Conservation (phyloP, 2,113 vertebrate genomes). For the Uria lomvia region DNA sequence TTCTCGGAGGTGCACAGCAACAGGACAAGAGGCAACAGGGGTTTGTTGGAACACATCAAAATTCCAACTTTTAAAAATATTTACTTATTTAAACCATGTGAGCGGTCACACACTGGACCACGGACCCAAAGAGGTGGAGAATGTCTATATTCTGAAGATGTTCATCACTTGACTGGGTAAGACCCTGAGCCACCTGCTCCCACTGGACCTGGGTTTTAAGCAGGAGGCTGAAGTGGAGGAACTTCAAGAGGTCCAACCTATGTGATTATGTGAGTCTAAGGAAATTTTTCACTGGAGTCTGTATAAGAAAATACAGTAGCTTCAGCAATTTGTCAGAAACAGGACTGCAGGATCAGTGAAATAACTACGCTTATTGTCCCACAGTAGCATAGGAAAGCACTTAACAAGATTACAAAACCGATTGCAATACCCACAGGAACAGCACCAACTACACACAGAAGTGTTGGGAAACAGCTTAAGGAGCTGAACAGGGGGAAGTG, state of each 20-base stretch:
- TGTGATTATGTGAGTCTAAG: not conserved
- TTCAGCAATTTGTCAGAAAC: not conserved
- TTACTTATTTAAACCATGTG: not conserved
- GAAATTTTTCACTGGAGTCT: not conserved
- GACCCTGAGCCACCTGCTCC: not conserved
- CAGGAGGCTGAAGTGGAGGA: not conserved
- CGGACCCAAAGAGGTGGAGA: not conserved
- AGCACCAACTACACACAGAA: not conserved
- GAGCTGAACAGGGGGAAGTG: not conserved
- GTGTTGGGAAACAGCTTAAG: not conserved
- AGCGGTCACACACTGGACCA: not conserved
- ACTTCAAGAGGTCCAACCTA: not conserved
- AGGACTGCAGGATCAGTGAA: not conserved
- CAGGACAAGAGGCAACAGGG: not conserved
- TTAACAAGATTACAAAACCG: not conserved
- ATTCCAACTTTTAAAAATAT: not conserved
- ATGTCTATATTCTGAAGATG: not conserved
- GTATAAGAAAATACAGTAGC: not conserved
- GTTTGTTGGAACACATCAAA: not conserved
- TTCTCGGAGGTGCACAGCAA: not conserved
- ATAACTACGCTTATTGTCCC: not conserved
- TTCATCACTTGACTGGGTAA: not conserved
- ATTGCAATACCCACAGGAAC: conserved; percentile 13
- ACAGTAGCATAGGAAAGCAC: not conserved
- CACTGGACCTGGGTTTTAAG: not conserved